Percentiles rank a stretch among this genome's conserved stretches.
Conservation (phyloP, 2,113 vertebrate genomes). For the Ceyx margarethae region DNA sequence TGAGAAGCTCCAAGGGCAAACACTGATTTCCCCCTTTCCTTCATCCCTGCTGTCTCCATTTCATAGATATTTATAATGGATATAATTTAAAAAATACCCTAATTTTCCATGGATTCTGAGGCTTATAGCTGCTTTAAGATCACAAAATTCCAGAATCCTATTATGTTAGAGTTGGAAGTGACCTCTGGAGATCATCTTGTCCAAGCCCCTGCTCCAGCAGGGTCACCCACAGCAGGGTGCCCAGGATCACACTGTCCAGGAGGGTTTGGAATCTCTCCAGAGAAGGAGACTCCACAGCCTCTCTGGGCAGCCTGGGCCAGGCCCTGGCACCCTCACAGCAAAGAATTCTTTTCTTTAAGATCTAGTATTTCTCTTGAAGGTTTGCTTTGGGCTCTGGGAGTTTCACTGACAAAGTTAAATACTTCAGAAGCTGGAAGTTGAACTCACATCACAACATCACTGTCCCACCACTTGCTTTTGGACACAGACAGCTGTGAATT, state of each 20-base stretch:
- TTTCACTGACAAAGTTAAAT: neutral
- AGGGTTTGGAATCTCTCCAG: neutral
- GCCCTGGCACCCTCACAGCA: neutral
- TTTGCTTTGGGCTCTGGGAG: neutral
- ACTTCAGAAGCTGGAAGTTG: neutral
- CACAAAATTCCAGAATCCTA: too few species aligned
- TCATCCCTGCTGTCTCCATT: too few species aligned
- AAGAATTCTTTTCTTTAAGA: neutral
- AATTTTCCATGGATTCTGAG: too few species aligned
- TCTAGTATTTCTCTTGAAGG: neutral
- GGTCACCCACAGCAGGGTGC: neutral
- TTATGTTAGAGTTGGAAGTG: too few species aligned
- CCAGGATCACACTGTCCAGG: neutral
- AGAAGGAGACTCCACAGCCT: neutral
- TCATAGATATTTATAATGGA: too few species aligned
- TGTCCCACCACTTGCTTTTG: neutral
- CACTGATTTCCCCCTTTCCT: too few species aligned
- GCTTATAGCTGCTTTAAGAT: too few species aligned
- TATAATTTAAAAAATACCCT: too few species aligned
- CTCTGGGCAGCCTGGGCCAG: neutral
- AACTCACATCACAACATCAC: accelerated
- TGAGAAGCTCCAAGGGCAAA: too few species aligned
- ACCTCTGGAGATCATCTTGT: too few species aligned
- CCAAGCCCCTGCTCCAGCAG: neutral
- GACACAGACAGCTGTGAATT: accelerated